Base-by-base conservation (phyloP, 2,113 vertebrate genomes). In the Sinocyclocheilus maitianheensis region DNA sequence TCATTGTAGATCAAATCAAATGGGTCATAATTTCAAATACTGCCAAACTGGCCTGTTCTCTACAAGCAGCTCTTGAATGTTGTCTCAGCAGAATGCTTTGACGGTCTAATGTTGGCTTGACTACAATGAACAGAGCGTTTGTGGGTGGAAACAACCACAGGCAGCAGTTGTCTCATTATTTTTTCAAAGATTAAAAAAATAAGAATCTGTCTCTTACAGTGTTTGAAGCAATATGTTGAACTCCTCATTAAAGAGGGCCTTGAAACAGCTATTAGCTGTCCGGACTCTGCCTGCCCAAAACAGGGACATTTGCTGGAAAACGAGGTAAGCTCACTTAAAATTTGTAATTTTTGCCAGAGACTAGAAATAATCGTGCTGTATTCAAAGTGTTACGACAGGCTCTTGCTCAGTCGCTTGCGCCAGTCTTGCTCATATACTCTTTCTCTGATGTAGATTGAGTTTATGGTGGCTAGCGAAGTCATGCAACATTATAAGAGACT, bases 151-250 rank as follows among this genome's bases (percentile, higher is more conserved):
- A 48, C 24, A 55, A 77, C 26, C 14, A 55, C 16, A 77, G 76
- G 26, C 48, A 53, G 75, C 46, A 30, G 76, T 69, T 37, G 24
- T 67, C 79, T 82, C 76, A 55, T 77, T 55, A 51, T 71, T 37
- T 62, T 81, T 81, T 48, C 13, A 81, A 65, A 81, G 79, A 81
- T 63, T 18, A 55, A 13, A 75, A 75, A 60, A 48, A 76, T 46
- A 14, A 4, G 30, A 83, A 53, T 76, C 63, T 80, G 77, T 84
- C 75, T 83, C 78, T 91, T 90, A 24, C 91, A 97, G 96, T 97
- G 96, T 94, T 94, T 97, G 90, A 96, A 96, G 91, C 96, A 96
- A 89, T 97, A 97, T 8, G 95, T 97, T 72, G 96, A 97, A 84
- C 95, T 97, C 85, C 90, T 97, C 88, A 96, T 97, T 91, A 96